These are phyloP conservation scores for Diadumene lineata DNA, from an alignment of 92 coral and sea anemone species.

Conservation along the genomic window DNA sequence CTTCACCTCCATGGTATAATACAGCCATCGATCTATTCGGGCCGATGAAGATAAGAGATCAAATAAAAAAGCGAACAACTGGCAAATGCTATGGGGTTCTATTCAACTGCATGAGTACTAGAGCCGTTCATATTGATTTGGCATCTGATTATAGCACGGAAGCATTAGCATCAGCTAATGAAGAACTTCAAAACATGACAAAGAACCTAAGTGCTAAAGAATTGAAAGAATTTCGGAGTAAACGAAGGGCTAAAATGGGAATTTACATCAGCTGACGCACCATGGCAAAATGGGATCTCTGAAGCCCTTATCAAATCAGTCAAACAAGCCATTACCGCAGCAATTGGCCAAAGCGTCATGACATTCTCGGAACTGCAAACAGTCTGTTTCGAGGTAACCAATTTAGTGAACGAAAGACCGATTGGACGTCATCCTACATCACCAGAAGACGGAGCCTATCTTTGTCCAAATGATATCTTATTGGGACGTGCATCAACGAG, in stretches of 20 bases:
- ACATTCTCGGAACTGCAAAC: conserved; percentile 54
- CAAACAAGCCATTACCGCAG: conserved; percentile 8
- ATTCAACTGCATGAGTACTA: neutral
- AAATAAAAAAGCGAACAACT: neutral
- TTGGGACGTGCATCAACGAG: conserved; percentile 46
- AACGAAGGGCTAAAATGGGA: conserved; percentile 24
- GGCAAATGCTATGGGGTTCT: neutral
- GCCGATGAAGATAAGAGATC: neutral
- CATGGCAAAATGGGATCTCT: too few relatives aligned
- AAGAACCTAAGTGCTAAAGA: neutral
- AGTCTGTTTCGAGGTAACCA: conserved; percentile 38
- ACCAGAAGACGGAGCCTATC: conserved; percentile 64
- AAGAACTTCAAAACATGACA: neutral
- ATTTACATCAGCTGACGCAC: too few relatives aligned
- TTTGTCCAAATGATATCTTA: conserved; percentile 57
- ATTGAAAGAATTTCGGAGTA: conserved; percentile 4
- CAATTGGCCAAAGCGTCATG: conserved; percentile 21
- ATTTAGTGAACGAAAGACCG: conserved; percentile 53
- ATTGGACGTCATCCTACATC: conserved; percentile 66
- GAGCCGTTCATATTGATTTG: neutral
- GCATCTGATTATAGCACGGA: neutral
- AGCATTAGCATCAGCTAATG: neutral
- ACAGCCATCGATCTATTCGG: neutral
- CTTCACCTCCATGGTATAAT: neutral
- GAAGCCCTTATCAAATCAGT: conserved; percentile 20